phyloP scores from a whole-genome alignment of 2,113 vertebrate species.

The Danio rerio region DNA sequence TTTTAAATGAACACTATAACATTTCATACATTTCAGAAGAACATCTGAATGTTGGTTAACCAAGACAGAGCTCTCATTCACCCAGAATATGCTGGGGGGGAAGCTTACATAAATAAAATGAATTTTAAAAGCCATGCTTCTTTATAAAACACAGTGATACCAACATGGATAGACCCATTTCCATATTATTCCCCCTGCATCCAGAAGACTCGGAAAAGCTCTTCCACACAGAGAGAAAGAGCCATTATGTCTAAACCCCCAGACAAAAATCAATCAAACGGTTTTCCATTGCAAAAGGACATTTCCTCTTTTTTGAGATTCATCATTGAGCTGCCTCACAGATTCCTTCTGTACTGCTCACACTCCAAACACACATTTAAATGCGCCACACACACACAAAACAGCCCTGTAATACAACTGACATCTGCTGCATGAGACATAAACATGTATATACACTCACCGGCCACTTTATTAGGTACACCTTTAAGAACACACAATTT shows the following conservation, averaged over 20 bases:
- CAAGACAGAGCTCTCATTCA: not conserved
- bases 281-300: slow-evolving; percentile 33
- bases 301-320: slow-evolving; percentile 3
- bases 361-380: slow-evolving; percentile 23
- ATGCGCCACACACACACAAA: not conserved
- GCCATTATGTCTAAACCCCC: slow-evolving; percentile 14
- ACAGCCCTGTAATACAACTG: not conserved
- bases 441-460: not conserved
- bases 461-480: not conserved
- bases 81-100: not conserved
- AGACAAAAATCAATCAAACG: slow-evolving; percentile 42
- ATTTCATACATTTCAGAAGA: not conserved
- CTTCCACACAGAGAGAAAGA: slow-evolving; percentile 1
- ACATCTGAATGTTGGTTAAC: not conserved
- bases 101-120: slow-evolving; percentile 18
- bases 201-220: slow-evolving; percentile 1
- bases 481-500: too few relatives aligned
- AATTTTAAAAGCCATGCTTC: slow-evolving; percentile 2
- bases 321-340: slow-evolving; percentile 20
- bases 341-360: not conserved
- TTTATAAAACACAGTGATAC: slow-evolving; percentile 12
- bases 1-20: not conserved
- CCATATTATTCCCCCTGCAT: slow-evolving; percentile 3
- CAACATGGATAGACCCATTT: slow-evolving; percentile 15
- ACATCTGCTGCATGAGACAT: not conserved